Conservation (phyloP, 2,797 vertebrate species). For the Nasua narica region DNA sequence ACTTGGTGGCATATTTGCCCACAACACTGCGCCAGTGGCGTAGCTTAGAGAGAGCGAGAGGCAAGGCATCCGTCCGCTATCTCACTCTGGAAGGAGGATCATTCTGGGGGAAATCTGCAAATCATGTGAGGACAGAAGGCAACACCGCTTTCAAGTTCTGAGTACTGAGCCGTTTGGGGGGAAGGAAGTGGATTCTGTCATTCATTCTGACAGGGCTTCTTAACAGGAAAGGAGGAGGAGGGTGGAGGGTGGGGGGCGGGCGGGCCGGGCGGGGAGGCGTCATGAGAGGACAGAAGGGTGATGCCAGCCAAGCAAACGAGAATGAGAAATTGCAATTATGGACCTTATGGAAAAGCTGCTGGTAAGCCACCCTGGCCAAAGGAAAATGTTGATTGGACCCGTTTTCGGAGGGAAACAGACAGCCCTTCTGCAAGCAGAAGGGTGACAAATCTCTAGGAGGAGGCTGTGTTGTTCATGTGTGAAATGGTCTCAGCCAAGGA, state of each 20-base stretch:
- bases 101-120: neutral
- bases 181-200: neutral
- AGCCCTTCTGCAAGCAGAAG: slow-evolving; percentile 63
- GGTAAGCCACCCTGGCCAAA: slow-evolving; percentile 56
- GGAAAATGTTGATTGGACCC: slow-evolving; percentile 42
- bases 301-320: neutral
- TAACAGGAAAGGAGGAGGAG: neutral
- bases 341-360: slow-evolving; percentile 46
- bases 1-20: neutral
- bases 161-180: neutral
- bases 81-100: slow-evolving; percentile 21
- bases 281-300: neutral
- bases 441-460: slow-evolving; percentile 50
- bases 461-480: slow-evolving; percentile 53
- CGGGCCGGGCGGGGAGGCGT: neutral
- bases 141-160: neutral
- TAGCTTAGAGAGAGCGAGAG: slow-evolving; percentile 20
- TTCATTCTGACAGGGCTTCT: slow-evolving; percentile 44
- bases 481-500: slow-evolving; percentile 70
- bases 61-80: neutral
- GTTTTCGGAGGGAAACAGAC: slow-evolving; percentile 54
- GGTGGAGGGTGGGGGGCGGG: accelerated
- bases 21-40: neutral
- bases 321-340: neutral
- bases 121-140: slow-evolving; percentile 5